These are phyloP conservation scores for Hapalemur alaotrensis DNA, from an alignment of 2,797 vertebrate species.

Conservation along the genomic window DNA sequence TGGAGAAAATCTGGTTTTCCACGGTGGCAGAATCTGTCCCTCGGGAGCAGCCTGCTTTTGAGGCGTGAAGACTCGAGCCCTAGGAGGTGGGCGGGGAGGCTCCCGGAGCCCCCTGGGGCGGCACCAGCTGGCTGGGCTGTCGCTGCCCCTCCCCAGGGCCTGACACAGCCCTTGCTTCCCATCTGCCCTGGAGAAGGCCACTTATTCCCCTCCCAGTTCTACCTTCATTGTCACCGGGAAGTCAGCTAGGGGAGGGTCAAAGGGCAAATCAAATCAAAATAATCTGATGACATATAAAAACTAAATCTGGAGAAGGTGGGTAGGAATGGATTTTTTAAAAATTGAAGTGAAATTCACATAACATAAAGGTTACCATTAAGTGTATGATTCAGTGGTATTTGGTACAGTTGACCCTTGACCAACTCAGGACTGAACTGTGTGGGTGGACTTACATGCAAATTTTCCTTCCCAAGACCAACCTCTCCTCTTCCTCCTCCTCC, in stretches of 20 bases:
- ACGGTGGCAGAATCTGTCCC: neutral
- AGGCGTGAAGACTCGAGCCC: neutral
- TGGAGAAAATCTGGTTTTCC: neutral
- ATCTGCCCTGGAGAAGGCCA: neutral
- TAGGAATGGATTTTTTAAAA: neutral
- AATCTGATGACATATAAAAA: neutral
- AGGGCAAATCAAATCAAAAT: neutral
- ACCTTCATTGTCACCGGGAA: neutral
- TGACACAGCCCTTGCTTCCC: neutral
- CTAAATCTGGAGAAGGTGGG: neutral
- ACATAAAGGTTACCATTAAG: neutral
- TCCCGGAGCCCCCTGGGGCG: neutral
- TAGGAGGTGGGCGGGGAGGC: accelerated
- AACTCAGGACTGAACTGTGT: too few relatives aligned
- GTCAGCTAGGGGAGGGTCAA: neutral
- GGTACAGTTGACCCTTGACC: too few relatives aligned
- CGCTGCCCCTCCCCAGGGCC: neutral
- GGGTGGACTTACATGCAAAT: too few relatives aligned
- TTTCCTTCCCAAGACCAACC: too few relatives aligned
- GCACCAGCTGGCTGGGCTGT: neutral
- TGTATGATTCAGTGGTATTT: neutral
- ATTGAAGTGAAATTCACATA: neutral
- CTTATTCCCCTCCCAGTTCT: neutral
- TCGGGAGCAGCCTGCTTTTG: neutral
- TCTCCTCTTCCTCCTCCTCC: too few relatives aligned